phyloP scores from a whole-genome alignment of 2,888 invertebrate genomes.

The Conchocele bisecta region DNA sequence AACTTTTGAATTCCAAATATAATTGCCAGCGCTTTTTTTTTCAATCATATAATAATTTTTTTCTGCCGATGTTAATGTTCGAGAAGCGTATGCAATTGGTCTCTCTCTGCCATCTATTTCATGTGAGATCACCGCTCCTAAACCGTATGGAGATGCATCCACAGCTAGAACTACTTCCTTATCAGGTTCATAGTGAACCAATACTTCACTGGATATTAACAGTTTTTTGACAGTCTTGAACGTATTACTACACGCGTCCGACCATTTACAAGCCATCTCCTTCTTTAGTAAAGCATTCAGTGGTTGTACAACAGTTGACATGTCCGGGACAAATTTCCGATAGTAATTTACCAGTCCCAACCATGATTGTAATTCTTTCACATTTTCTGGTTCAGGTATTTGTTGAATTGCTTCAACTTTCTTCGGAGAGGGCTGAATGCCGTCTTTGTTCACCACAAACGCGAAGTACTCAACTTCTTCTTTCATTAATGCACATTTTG shows the following conservation, averaged over 20 bases:
- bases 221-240: slow-evolving; percentile 12
- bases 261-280: slow-evolving; percentile 19
- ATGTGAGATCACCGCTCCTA: slow-evolving; percentile 69
- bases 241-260: slow-evolving; percentile 7
- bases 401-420: slow-evolving; percentile 13
- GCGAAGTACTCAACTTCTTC: slow-evolving; percentile 20
- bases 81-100: slow-evolving; percentile 80
- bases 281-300: slow-evolving; percentile 12
- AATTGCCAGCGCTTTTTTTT: slow-evolving; percentile 77
- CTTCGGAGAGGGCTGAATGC: slow-evolving; percentile 12
- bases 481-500: slow-evolving; percentile 18
- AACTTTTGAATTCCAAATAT: slow-evolving; percentile 74
- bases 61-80: slow-evolving; percentile 44
- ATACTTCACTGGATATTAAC: slow-evolving; percentile 12
- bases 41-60: slow-evolving; percentile 79
- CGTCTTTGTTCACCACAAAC: slow-evolving; percentile 14
- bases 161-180: slow-evolving; percentile 48
- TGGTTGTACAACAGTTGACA: slow-evolving; percentile 18
- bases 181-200: slow-evolving; percentile 49
- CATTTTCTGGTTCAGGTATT: slow-evolving; percentile 17
- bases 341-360: slow-evolving; percentile 24
- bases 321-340: slow-evolving; percentile 26
- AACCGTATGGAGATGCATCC: slow-evolving; percentile 60
- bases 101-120: slow-evolving; percentile 76
- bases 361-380: slow-evolving; percentile 16